Evolutionary conservation across 2,888 invertebrate genomes (phyloP).

Genomic region (Gymnoscelis rufifasciata): DNA sequence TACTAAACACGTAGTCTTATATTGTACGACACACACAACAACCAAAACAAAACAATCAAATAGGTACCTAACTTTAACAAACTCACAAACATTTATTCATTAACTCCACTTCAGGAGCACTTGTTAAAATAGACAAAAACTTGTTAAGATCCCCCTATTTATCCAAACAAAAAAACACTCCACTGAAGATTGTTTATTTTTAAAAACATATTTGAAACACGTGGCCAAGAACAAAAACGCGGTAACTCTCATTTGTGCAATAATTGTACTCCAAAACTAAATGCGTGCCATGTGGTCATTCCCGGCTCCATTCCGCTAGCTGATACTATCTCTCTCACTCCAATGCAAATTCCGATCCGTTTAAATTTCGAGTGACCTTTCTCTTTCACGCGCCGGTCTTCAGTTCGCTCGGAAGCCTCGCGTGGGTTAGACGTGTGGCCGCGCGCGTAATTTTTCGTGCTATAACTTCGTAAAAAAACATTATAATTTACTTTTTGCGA

Average conservation of each 20-base stretch:
- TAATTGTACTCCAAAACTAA: constrained; percentile 55
- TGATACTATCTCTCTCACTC: constrained; percentile 47
- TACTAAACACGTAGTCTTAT: too few species aligned
- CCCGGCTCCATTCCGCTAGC: constrained; percentile 56
- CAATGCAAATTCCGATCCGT: constrained; percentile 28
- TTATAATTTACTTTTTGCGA: constrained; percentile 44
- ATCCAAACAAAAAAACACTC: constrained; percentile 31
- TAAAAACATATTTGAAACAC: constrained; percentile 52
- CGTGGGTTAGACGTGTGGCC: constrained; percentile 35
- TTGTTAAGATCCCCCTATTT: constrained; percentile 24
- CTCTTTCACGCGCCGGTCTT: constrained; percentile 53
- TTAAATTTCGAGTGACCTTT: constrained; percentile 48
- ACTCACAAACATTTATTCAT: neutral
- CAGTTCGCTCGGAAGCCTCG: constrained; percentile 50
- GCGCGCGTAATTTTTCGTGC: constrained; percentile 38
- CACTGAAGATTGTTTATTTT: constrained; percentile 38
- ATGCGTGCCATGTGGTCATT: constrained; percentile 74
- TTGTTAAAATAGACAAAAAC: constrained; percentile 27
- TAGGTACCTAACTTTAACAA: neutral
- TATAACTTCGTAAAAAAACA: constrained; percentile 68
- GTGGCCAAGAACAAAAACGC: constrained; percentile 67
- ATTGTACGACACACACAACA: neutral
- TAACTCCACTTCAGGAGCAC: constrained; percentile 14
- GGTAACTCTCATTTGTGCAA: constrained; percentile 67
- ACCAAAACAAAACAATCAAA: neutral